Conservation (phyloP, 2,113 vertebrate genomes). For the Cyanoderma ruficeps region DNA sequence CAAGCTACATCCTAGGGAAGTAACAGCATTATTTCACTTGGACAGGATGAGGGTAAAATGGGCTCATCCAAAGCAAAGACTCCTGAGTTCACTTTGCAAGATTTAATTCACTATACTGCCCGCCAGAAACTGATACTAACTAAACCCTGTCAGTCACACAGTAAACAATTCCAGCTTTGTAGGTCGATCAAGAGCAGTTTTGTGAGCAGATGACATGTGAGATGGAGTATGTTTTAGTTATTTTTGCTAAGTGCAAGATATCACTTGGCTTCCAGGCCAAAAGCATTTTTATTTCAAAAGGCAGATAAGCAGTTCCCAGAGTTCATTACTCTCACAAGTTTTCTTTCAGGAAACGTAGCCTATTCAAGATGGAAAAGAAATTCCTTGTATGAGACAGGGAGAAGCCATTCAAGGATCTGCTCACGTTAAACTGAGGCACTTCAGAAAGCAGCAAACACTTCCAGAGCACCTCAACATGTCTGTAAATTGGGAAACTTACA, state of each 20-base stretch:
- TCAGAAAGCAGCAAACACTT: not conserved
- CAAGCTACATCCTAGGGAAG: not conserved
- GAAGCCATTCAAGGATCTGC: not conserved
- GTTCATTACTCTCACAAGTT: not conserved
- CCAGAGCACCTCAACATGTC: not conserved
- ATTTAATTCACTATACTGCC: not conserved
- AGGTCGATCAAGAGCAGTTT: not conserved
- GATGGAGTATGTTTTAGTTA: not conserved
- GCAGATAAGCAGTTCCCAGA: not conserved
- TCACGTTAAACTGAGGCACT: not conserved
- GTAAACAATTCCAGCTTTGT: not conserved
- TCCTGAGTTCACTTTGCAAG: not conserved
- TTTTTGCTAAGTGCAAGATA: not conserved
- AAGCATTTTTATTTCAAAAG: constrained; percentile 3
- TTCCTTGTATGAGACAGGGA: not conserved
- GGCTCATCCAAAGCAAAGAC: not conserved
- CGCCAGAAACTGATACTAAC: not conserved
- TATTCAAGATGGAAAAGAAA: not conserved
- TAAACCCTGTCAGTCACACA: not conserved
- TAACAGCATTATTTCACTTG: not conserved
- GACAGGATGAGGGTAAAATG: not conserved
- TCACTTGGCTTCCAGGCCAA: not conserved
- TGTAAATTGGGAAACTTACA: not conserved
- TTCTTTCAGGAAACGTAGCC: not conserved
- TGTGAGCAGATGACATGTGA: not conserved